Evolutionary conservation across 2,797 vertebrate genomes (phyloP).

Genomic region (Podarcis siculus): DNA sequence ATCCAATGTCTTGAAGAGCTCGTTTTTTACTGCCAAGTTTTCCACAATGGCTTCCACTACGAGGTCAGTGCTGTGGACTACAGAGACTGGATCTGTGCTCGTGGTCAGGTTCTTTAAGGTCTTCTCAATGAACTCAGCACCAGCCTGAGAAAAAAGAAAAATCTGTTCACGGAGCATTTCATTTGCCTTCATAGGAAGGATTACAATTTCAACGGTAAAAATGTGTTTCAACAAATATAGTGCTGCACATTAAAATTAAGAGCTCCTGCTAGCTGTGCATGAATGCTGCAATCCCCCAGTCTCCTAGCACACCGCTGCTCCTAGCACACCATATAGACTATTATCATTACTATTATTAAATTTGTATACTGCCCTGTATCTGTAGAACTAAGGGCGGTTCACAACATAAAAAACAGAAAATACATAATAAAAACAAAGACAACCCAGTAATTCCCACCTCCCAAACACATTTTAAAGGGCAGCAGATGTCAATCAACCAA

Average conservation of each 20-base stretch:
- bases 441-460: no score
- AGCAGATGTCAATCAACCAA: no score
- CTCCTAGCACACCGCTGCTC: not conserved
- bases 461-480: no score
- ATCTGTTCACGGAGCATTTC: not conserved
- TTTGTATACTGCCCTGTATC: no score
- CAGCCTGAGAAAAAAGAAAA: constrained; percentile 79
- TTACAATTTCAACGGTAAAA: not conserved
- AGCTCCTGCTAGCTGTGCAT: not conserved
- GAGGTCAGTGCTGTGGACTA: constrained; percentile 86
- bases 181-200: constrained; percentile 13
- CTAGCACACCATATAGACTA: no score
- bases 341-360: no score
- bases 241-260: not conserved
- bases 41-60: constrained; percentile 97
- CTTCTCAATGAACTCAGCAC: constrained; percentile 88
- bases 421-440: no score
- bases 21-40: constrained; percentile 89
- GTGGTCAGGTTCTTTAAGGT: constrained; percentile 85
- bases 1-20: constrained; percentile 90
- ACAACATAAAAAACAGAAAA: no score
- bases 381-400: no score
- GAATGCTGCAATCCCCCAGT: not conserved
- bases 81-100: constrained; percentile 84
- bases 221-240: not conserved